Evolutionary conservation across 2,797 vertebrate genomes (phyloP).

Genomic region (Scomberomorus guttatus): DNA sequence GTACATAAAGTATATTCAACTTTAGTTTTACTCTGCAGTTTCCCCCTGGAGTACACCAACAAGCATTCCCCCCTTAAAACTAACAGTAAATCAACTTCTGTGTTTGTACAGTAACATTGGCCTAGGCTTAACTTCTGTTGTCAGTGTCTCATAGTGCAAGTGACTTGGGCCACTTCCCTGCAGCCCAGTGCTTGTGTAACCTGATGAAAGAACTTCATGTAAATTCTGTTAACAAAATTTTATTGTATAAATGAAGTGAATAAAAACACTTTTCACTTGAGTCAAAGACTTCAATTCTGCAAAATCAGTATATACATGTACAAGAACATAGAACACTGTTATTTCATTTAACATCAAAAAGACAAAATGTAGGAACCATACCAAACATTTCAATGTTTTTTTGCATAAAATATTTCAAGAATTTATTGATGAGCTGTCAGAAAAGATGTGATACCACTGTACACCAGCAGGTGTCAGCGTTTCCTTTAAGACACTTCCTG

Average conservation of each 20-base stretch:
- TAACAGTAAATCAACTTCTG: no score
- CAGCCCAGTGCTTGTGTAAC: not conserved
- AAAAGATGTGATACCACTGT: not conserved
- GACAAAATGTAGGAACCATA: not conserved
- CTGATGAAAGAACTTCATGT: not conserved
- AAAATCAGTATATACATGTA: conserved; percentile 6
- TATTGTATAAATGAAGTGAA: conserved; percentile 31
- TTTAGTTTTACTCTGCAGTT: no score
- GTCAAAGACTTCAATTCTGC: conserved; percentile 10
- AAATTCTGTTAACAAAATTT: conserved; percentile 8
- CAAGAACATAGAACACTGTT: not conserved
- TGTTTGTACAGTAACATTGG: no score
- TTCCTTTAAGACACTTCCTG: conserved; percentile 1
- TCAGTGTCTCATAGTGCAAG: not conserved
- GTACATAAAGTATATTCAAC: no score
- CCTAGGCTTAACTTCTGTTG: not conserved
- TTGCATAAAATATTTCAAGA: conserved; percentile 16
- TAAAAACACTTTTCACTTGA: not conserved
- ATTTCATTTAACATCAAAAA: not conserved
- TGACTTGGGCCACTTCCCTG: not conserved
- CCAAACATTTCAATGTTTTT: conserved; percentile 1
- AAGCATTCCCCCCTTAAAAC: no score
- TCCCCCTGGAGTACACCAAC: no score
- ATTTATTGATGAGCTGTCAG: conserved; percentile 6
- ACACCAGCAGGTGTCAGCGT: conserved; percentile 9